phyloP scores from a whole-genome alignment of 2,888 invertebrate genomes.

The Enchytraeus crypticus region DNA sequence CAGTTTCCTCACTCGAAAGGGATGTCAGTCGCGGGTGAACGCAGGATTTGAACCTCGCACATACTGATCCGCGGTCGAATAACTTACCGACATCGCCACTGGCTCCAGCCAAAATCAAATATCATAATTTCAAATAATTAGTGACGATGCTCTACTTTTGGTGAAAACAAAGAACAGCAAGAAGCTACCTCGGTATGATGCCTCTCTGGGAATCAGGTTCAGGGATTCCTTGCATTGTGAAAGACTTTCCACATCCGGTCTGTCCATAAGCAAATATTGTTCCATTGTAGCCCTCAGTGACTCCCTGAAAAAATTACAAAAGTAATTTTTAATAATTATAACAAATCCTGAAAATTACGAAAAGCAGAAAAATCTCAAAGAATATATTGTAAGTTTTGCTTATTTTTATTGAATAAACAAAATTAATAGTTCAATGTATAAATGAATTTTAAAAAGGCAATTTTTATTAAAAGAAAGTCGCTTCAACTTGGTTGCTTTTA shows the following conservation, averaged over 20 bases:
- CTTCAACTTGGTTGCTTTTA: no score
- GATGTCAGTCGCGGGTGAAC: no score
- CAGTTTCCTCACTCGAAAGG: no score
- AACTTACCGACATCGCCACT: no score
- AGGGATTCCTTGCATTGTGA: conserved; percentile 72
- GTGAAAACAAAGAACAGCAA: no score
- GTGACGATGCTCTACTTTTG: no score
- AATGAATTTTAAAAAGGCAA: neutral
- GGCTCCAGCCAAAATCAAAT: no score
- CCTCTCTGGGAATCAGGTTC: conserved; percentile 51
- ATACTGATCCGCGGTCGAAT: no score
- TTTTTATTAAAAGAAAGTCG: no score
- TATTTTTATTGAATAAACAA: neutral
- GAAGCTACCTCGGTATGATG: conserved; percentile 62
- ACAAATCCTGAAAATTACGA: neutral
- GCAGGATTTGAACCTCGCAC: no score
- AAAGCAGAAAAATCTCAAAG: neutral
- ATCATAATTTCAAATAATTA: no score
- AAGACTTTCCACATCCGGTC: conserved; percentile 83
- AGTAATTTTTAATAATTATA: neutral
- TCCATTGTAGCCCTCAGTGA: conserved; percentile 82
- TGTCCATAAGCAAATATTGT: conserved; percentile 89
- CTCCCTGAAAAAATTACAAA: conserved; percentile 55
- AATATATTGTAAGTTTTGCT: neutral
- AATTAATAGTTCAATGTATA: neutral